Percentiles rank a stretch among this genome's conserved stretches.
Conservation (phyloP, 2,888 invertebrate genomes). For the Syrphus vitripennis region DNA sequence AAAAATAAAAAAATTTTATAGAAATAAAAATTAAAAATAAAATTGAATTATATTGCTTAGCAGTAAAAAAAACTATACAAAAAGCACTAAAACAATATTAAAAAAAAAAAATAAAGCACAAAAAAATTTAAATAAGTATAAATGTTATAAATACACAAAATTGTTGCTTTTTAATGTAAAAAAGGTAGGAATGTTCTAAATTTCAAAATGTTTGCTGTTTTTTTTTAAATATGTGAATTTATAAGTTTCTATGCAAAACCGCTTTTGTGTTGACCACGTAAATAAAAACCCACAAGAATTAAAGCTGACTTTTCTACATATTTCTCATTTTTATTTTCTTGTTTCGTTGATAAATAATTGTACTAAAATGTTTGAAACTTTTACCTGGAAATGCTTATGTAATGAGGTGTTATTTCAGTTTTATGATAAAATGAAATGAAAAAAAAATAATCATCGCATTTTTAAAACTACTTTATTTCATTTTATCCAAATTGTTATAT, state of each 20-base stretch:
- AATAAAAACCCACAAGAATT: too few species aligned
- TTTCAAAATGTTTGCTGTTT: background rate
- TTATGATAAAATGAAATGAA: too few species aligned
- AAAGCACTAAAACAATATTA: slow-evolving; percentile 26
- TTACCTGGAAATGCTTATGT: too few species aligned
- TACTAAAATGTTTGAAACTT: too few species aligned
- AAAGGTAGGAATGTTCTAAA: slow-evolving; percentile 4
- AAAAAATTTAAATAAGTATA: slow-evolving; percentile 26
- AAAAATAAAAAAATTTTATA: background rate
- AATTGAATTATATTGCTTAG: background rate
- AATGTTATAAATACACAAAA: slow-evolving; percentile 1
- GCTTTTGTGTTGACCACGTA: too few species aligned
- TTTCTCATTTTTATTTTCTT: too few species aligned
- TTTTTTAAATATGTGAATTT: background rate
- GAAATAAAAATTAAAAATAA: background rate
- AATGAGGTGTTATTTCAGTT: too few species aligned
- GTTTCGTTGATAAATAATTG: too few species aligned
- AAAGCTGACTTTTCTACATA: too few species aligned
- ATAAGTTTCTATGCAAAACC: background rate
- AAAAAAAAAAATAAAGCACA: slow-evolving; percentile 28
- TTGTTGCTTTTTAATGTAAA: slow-evolving; percentile 4
- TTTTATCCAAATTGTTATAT: too few species aligned
- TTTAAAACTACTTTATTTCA: too few species aligned
- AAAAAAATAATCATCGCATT: too few species aligned
- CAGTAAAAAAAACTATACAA: slow-evolving; percentile 11